These are phyloP conservation scores for Sepiola atlantica DNA, from an alignment of 2,888 invertebrate species.

Conservation along the genomic window DNA sequence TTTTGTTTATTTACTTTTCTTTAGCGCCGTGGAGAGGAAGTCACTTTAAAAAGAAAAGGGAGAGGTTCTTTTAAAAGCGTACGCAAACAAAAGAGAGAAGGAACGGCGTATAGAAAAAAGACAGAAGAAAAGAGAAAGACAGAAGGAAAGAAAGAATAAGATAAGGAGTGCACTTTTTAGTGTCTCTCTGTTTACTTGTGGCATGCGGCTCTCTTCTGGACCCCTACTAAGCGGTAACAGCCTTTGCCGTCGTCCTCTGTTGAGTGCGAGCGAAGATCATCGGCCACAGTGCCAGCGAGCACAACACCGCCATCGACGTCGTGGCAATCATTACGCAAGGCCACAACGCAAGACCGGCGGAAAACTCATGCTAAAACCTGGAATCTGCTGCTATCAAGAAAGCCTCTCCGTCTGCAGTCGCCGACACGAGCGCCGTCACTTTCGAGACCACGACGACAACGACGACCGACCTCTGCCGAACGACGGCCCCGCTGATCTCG, in stretches of 20 bases:
- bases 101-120: not conserved
- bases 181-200: not conserved
- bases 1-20: no score
- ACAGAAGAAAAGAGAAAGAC: no score
- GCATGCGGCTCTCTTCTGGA: not conserved
- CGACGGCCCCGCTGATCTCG: not conserved
- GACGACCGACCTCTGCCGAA: not conserved
- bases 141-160: not conserved
- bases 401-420: not conserved
- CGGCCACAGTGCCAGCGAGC: not conserved
- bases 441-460: slow-evolving; percentile 24
- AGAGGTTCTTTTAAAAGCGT: no score
- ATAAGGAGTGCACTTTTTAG: not conserved
- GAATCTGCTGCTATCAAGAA: not conserved
- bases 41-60: no score
- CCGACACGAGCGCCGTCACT: not conserved
- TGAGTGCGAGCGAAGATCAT: not conserved
- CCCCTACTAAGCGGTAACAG: not conserved
- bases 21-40: no score
- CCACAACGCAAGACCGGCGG: not conserved
- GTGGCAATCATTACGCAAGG: not conserved
- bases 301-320: not conserved
- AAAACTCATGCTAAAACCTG: not conserved
- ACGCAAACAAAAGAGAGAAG: not conserved
- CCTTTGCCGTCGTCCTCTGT: not conserved